Percentiles rank a stretch among this genome's conserved stretches.
Conservation (phyloP, 2,797 vertebrate species). For the Diplodus sargus region DNA sequence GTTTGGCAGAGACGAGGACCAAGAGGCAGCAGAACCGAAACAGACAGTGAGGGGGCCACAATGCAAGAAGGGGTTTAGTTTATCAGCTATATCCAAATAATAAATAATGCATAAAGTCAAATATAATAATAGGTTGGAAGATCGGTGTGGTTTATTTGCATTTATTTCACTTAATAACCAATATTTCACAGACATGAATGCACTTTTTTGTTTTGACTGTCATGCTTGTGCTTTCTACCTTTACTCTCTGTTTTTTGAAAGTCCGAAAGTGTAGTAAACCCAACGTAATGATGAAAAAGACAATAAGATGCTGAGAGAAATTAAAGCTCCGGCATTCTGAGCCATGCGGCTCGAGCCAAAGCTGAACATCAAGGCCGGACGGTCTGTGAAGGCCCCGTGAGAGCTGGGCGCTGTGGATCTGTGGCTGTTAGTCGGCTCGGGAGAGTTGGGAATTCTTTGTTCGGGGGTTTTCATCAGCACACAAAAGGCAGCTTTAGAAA, state of each 20-base stretch:
- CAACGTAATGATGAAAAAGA: neutral
- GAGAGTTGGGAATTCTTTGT: constrained; percentile 19
- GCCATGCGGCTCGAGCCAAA: neutral
- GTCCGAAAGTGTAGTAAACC: neutral
- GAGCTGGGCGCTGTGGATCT: constrained; percentile 7
- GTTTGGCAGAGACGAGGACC: constrained; percentile 39
- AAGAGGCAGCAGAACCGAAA: constrained; percentile 19
- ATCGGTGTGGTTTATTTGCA: neutral
- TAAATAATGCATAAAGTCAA: neutral
- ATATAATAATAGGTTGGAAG: neutral
- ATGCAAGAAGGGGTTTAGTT: neutral
- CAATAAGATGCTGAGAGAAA: neutral
- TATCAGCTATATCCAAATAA: neutral
- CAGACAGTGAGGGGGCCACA: neutral
- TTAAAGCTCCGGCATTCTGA: neutral
- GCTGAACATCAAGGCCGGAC: constrained; percentile 8
- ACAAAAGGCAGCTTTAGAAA: constrained; percentile 17
- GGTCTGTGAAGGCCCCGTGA: constrained; percentile 3
- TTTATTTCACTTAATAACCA: neutral
- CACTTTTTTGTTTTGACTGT: neutral
- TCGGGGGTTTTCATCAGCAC: constrained; percentile 27
- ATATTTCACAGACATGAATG: neutral
- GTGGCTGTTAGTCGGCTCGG: neutral
- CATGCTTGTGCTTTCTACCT: too few species aligned
- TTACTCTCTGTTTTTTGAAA: neutral